phyloP scores from a whole-genome alignment of 1,140 invertebrate species.

The Alviniconcha marisindica region DNA sequence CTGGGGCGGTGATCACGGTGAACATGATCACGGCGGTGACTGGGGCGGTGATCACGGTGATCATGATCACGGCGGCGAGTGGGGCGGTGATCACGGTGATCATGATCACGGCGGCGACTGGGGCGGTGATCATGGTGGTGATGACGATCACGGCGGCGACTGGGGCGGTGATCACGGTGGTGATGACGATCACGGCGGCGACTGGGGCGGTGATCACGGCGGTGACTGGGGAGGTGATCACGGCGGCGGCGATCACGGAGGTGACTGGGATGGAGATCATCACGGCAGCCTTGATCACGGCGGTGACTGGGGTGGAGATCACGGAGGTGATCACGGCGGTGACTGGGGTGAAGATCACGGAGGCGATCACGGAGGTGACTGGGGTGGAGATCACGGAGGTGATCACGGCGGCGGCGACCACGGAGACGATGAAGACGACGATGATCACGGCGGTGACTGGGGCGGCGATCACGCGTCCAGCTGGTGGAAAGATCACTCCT shows the following conservation, averaged over 20 bases:
- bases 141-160: neutral
- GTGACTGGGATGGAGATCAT: neutral
- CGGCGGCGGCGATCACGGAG: neutral
- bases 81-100: neutral
- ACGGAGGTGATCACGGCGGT: conserved; percentile 4
- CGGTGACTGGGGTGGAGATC: neutral
- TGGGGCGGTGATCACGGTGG: neutral
- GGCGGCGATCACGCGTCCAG: neutral
- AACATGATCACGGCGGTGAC: too few relatives aligned
- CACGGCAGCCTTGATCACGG: neutral
- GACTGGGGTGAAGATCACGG: neutral
- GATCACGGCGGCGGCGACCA: neutral
- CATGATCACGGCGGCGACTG: neutral
- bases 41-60: neutral
- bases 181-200: neutral
- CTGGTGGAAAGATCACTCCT: conserved; percentile 1
- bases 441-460: neutral
- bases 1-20: neutral
- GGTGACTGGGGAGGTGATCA: too few relatives aligned
- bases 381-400: neutral
- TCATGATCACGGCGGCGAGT: neutral
- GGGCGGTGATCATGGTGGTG: neutral
- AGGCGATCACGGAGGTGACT: neutral
- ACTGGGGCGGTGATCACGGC: neutral
- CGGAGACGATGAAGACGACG: neutral